Conservation (phyloP, 2,797 vertebrate species). For the Acestrorhynchus altus region DNA sequence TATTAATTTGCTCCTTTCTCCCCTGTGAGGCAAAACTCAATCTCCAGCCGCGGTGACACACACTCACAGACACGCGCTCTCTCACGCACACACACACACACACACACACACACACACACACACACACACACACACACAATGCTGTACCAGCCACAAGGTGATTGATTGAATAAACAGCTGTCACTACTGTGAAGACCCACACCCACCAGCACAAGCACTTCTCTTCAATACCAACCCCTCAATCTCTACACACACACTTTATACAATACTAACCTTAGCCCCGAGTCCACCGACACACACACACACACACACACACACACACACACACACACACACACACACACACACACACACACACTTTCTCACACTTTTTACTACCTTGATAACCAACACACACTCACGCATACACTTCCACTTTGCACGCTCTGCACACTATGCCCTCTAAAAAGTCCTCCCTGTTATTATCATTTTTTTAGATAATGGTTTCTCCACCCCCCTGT, state of each 20-base stretch:
- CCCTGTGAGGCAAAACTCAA: slow-evolving; percentile 94
- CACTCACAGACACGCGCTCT: slow-evolving; percentile 64
- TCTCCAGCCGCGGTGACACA: slow-evolving; percentile 78
- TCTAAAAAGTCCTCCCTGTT: slow-evolving; percentile 52
- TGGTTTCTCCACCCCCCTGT: slow-evolving; percentile 42
- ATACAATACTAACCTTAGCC: neutral
- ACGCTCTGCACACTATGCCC: slow-evolving; percentile 18
- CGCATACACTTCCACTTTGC: neutral
- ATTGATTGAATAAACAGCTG: slow-evolving; percentile 97
- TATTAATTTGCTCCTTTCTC: slow-evolving; percentile 98
- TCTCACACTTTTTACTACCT: neutral
- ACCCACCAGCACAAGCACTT: slow-evolving; percentile 71
- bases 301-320: slow-evolving; percentile 6
- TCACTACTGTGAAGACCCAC: slow-evolving; percentile 78
- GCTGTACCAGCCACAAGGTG: slow-evolving; percentile 84
- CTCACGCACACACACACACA: slow-evolving; percentile 57
- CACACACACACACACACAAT: slow-evolving; percentile 67
- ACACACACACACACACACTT: slow-evolving; percentile 8
- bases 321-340: neutral
- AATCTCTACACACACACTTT: slow-evolving; percentile 42
- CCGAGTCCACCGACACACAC: slow-evolving; percentile 13
- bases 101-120: slow-evolving; percentile 57
- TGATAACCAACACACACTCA: slow-evolving; percentile 34
- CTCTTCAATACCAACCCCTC: slow-evolving; percentile 56
- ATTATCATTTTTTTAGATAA: slow-evolving; percentile 45